Conservation (phyloP, 1,140 invertebrate genomes). For the Aphaenogaster floridana region DNA sequence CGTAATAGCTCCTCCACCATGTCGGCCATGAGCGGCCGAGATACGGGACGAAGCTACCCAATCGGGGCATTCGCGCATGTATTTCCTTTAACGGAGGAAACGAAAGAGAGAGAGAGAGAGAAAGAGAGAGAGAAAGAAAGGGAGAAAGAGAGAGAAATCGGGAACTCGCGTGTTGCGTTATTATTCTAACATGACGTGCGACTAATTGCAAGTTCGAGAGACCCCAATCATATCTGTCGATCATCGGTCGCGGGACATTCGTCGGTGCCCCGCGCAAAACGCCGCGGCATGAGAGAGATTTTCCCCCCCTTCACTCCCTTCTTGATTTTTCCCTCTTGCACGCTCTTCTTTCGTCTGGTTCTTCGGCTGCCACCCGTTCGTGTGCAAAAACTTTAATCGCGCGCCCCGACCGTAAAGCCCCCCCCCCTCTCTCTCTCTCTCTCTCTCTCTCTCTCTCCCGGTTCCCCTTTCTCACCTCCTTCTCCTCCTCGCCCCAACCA, state of each 20-base stretch:
- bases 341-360: slow-evolving; percentile 48
- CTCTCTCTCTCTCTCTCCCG: slow-evolving; percentile 38
- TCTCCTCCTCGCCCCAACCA: slow-evolving; percentile 16
- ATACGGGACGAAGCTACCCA: slow-evolving; percentile 25
- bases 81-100: slow-evolving; percentile 32
- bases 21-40: slow-evolving; percentile 22
- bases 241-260: slow-evolving; percentile 55
- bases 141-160: slow-evolving; percentile 11
- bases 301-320: slow-evolving; percentile 3
- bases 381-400: slow-evolving; percentile 80
- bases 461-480: background rate
- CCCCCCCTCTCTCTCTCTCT: slow-evolving; percentile 50
- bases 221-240: slow-evolving; percentile 54
- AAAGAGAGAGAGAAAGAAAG: background rate
- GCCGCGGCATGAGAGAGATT: slow-evolving; percentile 50
- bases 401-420: slow-evolving; percentile 73
- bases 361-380: slow-evolving; percentile 44
- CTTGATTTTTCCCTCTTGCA: slow-evolving; percentile 52
- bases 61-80: slow-evolving; percentile 11
- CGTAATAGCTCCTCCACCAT: slow-evolving; percentile 46
- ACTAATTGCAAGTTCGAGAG: slow-evolving; percentile 55
- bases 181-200: slow-evolving; percentile 61
- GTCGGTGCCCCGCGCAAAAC: slow-evolving; percentile 40
- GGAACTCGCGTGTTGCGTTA: slow-evolving; percentile 33
- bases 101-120: background rate